These are phyloP conservation scores for Ostrea edulis DNA, from an alignment of 1,140 invertebrate species.

Conservation along the genomic window DNA sequence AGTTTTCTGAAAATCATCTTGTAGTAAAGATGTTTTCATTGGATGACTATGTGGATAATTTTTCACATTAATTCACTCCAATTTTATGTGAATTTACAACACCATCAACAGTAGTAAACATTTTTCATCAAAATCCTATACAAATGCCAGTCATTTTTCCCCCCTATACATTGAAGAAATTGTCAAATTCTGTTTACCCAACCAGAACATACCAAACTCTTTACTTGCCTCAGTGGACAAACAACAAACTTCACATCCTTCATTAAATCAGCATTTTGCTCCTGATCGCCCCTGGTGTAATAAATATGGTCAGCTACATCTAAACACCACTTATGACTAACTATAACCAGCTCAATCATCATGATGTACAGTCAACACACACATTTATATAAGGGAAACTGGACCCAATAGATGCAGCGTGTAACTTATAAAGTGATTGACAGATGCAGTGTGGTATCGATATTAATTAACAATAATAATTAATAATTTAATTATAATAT, in stretches of 20 bases:
- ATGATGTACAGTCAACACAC: not conserved
- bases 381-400: not conserved
- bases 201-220: not conserved
- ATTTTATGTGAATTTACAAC: not conserved
- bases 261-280: conserved; percentile 2
- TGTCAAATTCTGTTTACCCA: not conserved
- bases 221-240: not conserved
- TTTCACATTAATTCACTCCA: not conserved
- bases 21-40: not conserved
- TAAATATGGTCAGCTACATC: not conserved
- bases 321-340: conserved; percentile 24
- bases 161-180: conserved; percentile 6
- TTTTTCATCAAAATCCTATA: not conserved
- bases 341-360: not conserved
- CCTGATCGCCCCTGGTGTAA: not conserved
- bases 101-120: not conserved
- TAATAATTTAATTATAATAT: no score
- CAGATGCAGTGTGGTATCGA: no score
- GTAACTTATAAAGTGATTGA: no score
- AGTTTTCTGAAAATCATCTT: no score
- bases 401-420: not conserved
- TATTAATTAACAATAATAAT: no score
- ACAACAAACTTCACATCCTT: not conserved
- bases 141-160: not conserved
- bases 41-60: not conserved